Evolutionary conservation across 2,113 vertebrate species (phyloP).

Genomic region (Trochalopteron elliotii): DNA sequence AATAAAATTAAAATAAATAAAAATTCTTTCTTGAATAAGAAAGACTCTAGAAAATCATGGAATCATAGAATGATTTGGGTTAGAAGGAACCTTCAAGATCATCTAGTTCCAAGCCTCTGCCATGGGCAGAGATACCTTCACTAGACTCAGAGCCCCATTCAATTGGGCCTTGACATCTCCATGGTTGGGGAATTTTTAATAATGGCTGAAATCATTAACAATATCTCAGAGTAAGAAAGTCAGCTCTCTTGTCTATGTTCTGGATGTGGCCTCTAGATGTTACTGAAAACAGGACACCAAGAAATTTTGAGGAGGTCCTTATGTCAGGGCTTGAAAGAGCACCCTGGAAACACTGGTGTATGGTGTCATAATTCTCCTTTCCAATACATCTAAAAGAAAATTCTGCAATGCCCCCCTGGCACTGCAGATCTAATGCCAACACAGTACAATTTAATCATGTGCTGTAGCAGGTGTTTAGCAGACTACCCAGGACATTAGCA

Average conservation of each 20-base stretch:
- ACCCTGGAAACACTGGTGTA: background rate
- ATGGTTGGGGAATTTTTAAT: background rate
- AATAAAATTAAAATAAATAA: background rate
- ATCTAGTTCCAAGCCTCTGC: background rate
- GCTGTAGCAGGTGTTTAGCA: constrained; percentile 29
- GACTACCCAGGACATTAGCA: background rate
- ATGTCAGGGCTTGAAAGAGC: background rate
- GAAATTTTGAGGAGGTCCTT: background rate
- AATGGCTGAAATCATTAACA: background rate
- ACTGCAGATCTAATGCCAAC: constrained; percentile 7
- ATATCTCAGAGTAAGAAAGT: background rate
- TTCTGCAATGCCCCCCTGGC: background rate
- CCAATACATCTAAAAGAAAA: background rate
- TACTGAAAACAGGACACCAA: background rate
- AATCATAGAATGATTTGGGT: background rate
- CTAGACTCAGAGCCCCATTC: background rate
- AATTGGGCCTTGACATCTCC: background rate
- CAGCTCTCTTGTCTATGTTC: background rate
- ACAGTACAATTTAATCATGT: background rate
- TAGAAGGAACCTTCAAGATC: background rate
- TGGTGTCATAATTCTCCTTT: background rate
- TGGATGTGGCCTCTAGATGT: background rate
- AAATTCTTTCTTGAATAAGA: background rate
- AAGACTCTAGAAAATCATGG: background rate
- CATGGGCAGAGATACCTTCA: background rate